phyloP scores from a whole-genome alignment of 2,888 invertebrate species.

The Mimas tiliae region DNA sequence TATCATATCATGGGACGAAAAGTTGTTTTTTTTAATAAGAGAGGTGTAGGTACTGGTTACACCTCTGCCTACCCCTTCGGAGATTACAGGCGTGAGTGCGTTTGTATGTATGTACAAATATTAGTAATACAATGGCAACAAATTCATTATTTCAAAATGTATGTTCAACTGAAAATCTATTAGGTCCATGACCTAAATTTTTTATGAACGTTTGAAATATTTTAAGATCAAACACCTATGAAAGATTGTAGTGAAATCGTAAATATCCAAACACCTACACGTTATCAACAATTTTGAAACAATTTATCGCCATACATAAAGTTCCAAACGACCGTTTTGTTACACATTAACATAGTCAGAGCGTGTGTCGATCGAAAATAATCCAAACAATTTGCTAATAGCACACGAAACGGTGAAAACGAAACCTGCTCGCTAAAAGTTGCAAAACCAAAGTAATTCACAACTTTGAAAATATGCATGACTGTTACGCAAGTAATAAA shows the following conservation, averaged over 20 bases:
- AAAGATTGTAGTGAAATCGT: slow-evolving; percentile 30
- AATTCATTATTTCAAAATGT: slow-evolving; percentile 17
- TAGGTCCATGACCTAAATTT: slow-evolving; percentile 40
- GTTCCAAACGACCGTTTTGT: slow-evolving; percentile 47
- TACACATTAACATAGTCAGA: slow-evolving; percentile 38
- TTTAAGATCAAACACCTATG: slow-evolving; percentile 31
- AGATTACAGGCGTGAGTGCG: too few species aligned
- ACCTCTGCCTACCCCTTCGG: too few species aligned
- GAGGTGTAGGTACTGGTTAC: too few species aligned
- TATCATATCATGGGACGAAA: too few species aligned
- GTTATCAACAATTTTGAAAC: slow-evolving; percentile 46
- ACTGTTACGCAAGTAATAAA: slow-evolving; percentile 3
- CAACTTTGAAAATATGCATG: slow-evolving; percentile 6
- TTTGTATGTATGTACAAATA: too few species aligned
- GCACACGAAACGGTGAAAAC: slow-evolving; percentile 20
- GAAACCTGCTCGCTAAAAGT: slow-evolving; percentile 5
- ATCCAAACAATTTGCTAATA: slow-evolving; percentile 18
- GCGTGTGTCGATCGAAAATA: slow-evolving; percentile 35
- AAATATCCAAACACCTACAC: slow-evolving; percentile 42
- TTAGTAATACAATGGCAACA: neutral
- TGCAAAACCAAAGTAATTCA: slow-evolving; percentile 10
- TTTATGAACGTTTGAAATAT: slow-evolving; percentile 35
- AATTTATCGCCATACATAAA: slow-evolving; percentile 55
- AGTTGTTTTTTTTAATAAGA: too few species aligned
- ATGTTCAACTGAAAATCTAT: slow-evolving; percentile 30